phyloP scores from a whole-genome alignment of 2,113 vertebrate genomes.

The Bubo blakistoni region DNA sequence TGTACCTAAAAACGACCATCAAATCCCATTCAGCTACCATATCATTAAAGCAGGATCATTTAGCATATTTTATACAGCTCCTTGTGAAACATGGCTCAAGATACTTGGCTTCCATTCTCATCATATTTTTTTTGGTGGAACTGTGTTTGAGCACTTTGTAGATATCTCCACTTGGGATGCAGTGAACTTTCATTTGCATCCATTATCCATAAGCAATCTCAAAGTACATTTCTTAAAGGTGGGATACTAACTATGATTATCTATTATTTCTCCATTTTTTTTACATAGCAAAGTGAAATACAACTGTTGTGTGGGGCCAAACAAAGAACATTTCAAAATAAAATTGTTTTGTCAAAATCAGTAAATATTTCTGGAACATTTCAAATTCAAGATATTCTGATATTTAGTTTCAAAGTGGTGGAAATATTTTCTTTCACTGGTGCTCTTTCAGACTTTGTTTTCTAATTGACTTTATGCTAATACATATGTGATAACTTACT shows the following conservation, averaged over 20 bases:
- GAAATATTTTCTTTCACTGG: neutral
- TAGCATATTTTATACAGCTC: neutral
- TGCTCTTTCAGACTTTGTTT: neutral
- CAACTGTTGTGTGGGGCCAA: neutral
- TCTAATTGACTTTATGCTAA: neutral
- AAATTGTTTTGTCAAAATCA: neutral
- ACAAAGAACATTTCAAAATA: neutral
- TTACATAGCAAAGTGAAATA: neutral
- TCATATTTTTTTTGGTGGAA: neutral
- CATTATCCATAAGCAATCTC: neutral
- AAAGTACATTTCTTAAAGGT: neutral
- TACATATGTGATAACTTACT: neutral
- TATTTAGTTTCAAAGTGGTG: neutral
- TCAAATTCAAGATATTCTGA: neutral
- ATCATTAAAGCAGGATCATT: neutral
- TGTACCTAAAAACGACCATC: neutral
- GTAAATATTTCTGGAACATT: neutral
- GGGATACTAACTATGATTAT: neutral
- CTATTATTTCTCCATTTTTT: neutral
- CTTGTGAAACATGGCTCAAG: neutral
- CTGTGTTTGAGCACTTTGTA: neutral
- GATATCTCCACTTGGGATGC: neutral
- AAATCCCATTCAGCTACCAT: neutral
- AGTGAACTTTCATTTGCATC: neutral
- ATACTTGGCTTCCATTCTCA: neutral